Base-by-base conservation (phyloP, 1,140 invertebrate genomes). In the Drosophila pallidifrons region DNA sequence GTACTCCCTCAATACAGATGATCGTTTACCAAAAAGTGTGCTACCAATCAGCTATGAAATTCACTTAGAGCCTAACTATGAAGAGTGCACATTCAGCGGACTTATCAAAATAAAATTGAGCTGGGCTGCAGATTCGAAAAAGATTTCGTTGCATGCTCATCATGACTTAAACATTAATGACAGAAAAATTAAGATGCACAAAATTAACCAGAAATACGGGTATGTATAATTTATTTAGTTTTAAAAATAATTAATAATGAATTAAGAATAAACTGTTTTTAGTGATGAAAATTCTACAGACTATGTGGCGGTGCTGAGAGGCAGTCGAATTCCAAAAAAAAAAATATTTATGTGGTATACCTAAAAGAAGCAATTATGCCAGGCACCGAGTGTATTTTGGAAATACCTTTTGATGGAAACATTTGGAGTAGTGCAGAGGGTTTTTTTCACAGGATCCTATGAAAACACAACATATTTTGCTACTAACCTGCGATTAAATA, bases 401-500 rank as follows among this genome's bases (percentile, higher is more conserved):
- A 94, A 59, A 93, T 96, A 16, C 92, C 85, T 1, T 96, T 95
- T 77, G 92, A 93, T 25, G 95, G 95, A 11, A 93, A 93, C 47
- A 87, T 96, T 61, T 94, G 94, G 75, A 93, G 93, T 2, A 93
- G 88, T 1, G 94, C 94, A 0, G 94, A 94, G 59, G 95, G 94
- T 0, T 92, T 96, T 96, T 11, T 96, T 96, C 77, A 94, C 93
- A 79, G 94, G 94, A 55, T 93, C 92, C 16, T 96, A 96, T 74
- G 85, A 87, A 0, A 94, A 95, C 57, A 79, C 91, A 1, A 93
- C 92, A 0, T 94, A 96, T 76, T 93, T 96, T 1, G 96, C 95
- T 0, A 96, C 97, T 1, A 95, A 97, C 85, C 94, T 99, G 65
- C 95, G 97, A 66, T 95, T 97, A 0, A 96, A 96, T 64, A 95